These are phyloP conservation scores for Heteromyza rotundicornis DNA, from an alignment of 2,888 invertebrate species.

Conservation along the genomic window DNA sequence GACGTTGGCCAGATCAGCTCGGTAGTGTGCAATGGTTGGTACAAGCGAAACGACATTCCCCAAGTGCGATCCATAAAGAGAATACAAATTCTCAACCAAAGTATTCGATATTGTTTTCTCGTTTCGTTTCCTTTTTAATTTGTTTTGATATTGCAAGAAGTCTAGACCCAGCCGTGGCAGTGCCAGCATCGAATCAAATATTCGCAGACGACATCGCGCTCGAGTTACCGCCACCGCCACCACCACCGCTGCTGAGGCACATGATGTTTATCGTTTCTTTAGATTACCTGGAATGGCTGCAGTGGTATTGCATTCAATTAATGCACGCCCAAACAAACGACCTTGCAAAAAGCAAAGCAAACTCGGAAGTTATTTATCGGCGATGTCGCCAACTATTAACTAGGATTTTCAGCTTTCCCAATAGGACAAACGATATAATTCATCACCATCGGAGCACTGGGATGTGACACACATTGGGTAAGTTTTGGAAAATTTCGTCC, in stretches of 20 bases:
- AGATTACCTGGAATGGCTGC: conserved; percentile 20
- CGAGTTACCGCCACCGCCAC: no score
- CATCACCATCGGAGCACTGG: no score
- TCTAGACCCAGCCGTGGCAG: conserved; percentile 6
- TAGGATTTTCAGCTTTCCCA: no score
- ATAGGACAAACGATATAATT: no score
- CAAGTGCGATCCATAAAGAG: conserved; percentile 13
- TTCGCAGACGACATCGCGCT: no score
- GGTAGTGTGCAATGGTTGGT: conserved; percentile 9
- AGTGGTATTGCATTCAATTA: conserved; percentile 25
- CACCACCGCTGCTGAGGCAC: no score
- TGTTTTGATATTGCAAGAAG: background rate
- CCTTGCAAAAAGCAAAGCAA: conserved; percentile 10
- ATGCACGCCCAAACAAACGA: conserved; percentile 19
- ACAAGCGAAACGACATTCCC: conserved; percentile 18
- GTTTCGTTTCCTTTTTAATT: background rate
- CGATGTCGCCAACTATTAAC: background rate
- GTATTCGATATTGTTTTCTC: background rate
- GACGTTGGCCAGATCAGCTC: background rate
- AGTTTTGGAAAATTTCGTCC: no score
- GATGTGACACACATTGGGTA: no score
- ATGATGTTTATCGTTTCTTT: conserved; percentile 19
- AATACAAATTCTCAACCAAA: background rate
- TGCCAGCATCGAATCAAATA: no score
- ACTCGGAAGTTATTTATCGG: background rate